A percentile compares a stretch with the other conserved stretches of the same genome.
These are phyloP conservation scores for Leptopilina myrica DNA, from an alignment of 2,888 invertebrate species.

Conservation along the genomic window DNA sequence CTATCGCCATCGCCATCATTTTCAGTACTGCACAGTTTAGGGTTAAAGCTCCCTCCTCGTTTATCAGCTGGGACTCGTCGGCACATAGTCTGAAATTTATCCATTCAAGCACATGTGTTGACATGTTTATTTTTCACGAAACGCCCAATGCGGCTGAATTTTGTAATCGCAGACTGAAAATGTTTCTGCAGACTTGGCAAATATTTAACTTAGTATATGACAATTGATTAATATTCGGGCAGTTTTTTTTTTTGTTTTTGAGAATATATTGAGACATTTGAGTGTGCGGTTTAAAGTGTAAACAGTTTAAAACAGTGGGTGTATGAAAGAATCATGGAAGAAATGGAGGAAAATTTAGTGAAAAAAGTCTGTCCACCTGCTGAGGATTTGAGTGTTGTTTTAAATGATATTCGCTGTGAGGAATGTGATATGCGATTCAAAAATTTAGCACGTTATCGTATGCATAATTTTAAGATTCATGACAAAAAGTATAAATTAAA, in stretches of 20 bases:
- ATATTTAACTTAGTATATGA: neutral
- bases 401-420: constrained; percentile 69
- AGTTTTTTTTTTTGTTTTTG: neutral
- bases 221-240: neutral
- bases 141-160: too few species aligned
- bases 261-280: too few species aligned
- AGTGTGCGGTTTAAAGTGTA: too few species aligned
- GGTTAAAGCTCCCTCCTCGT: too few species aligned
- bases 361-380: constrained; percentile 70
- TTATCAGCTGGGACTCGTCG: too few species aligned
- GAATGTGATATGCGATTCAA: constrained; percentile 70
- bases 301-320: too few species aligned
- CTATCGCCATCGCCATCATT: too few species aligned
- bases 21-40: too few species aligned
- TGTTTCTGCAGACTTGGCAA: too few species aligned
- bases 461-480: constrained; percentile 73
- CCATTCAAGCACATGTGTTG: neutral
- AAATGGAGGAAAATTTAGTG: constrained; percentile 44
- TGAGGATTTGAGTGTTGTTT: constrained; percentile 70
- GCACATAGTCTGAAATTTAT: neutral
- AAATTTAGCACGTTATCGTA: constrained; percentile 69
- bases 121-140: neutral
- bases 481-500: constrained; percentile 68
- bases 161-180: too few species aligned
- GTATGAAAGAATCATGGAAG: constrained; percentile 12